A percentile compares a stretch with the other conserved stretches of the same genome.
Evolutionary conservation across 1,140 invertebrate species (phyloP).

Genomic region (Mamestra configurata): DNA sequence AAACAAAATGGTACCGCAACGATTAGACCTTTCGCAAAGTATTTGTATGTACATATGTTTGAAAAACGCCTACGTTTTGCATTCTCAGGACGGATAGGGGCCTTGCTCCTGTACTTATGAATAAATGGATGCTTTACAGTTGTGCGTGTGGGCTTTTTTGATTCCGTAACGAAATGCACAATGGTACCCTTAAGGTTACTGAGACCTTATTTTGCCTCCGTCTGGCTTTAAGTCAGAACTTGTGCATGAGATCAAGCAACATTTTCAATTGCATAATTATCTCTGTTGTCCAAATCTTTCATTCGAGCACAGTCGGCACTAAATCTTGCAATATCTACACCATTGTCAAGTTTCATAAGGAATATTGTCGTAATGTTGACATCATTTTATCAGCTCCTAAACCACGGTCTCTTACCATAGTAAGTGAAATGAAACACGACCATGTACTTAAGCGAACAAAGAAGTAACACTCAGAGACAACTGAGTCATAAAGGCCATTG

Average conservation of each 20-base stretch:
- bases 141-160: conserved; percentile 34
- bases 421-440: conserved; percentile 38
- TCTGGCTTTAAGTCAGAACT: not conserved
- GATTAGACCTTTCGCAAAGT: conserved; percentile 24
- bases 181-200: conserved; percentile 32
- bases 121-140: conserved; percentile 41
- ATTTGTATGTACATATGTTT: conserved; percentile 33
- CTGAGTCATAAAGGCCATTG: conserved; percentile 66
- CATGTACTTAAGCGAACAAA: conserved; percentile 49
- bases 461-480: conserved; percentile 48
- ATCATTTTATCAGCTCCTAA: conserved; percentile 26
- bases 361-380: not conserved
- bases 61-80: conserved; percentile 45
- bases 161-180: conserved; percentile 28
- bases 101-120: conserved; percentile 26
- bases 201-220: conserved; percentile 16
- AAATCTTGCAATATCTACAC: conserved; percentile 4
- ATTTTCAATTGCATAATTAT: conserved; percentile 31
- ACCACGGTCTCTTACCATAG: conserved; percentile 22
- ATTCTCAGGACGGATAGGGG: conserved; percentile 22
- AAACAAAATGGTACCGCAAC: conserved; percentile 14
- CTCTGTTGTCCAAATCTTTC: not conserved
- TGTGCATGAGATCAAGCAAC: not conserved
- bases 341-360: conserved; percentile 5
- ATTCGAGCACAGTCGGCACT: not conserved